Percentiles rank a stretch among this genome's conserved stretches.
Evolutionary conservation across 1,140 invertebrate genomes (phyloP).

Genomic region (Doryteuthis pealeii): DNA sequence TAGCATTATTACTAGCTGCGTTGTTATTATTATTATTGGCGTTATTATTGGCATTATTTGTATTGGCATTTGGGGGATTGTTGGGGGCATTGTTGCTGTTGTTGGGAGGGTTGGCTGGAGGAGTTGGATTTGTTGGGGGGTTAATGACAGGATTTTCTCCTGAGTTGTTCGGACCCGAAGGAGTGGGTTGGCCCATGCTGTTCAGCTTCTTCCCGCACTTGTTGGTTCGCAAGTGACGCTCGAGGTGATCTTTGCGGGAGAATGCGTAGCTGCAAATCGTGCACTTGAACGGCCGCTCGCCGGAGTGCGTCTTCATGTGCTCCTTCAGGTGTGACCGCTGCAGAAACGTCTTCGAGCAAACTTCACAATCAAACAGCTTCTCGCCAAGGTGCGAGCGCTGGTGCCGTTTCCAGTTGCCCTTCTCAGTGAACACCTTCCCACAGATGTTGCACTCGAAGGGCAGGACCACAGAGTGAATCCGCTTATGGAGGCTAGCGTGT

Average conservation of each 20-base stretch:
- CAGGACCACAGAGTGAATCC: background rate
- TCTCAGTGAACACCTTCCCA: conserved; percentile 30
- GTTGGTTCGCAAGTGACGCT: background rate
- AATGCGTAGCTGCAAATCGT: conserved; percentile 80
- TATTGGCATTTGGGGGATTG: background rate
- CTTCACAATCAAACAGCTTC: conserved; percentile 88
- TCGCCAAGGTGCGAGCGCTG: conserved; percentile 88
- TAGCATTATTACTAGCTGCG: too few relatives aligned
- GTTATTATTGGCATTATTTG: background rate
- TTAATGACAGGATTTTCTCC: background rate
- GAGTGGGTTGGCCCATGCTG: background rate
- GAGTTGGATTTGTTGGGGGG: background rate
- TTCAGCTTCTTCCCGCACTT: background rate
- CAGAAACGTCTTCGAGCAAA: conserved; percentile 67
- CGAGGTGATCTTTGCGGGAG: conserved; percentile 6
- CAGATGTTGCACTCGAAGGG: conserved; percentile 33
- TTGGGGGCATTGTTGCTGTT: background rate
- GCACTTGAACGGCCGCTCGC: conserved; percentile 84
- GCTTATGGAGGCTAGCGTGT: background rate
- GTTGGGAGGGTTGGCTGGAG: background rate
- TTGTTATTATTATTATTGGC: background rate
- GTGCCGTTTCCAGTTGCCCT: conserved; percentile 24
- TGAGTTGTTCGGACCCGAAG: background rate
- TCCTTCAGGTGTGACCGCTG: conserved; percentile 70
- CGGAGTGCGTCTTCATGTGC: conserved; percentile 67